These are phyloP conservation scores for Rissa tridactyla DNA, from an alignment of 2,113 vertebrate species.

Conservation along the genomic window DNA sequence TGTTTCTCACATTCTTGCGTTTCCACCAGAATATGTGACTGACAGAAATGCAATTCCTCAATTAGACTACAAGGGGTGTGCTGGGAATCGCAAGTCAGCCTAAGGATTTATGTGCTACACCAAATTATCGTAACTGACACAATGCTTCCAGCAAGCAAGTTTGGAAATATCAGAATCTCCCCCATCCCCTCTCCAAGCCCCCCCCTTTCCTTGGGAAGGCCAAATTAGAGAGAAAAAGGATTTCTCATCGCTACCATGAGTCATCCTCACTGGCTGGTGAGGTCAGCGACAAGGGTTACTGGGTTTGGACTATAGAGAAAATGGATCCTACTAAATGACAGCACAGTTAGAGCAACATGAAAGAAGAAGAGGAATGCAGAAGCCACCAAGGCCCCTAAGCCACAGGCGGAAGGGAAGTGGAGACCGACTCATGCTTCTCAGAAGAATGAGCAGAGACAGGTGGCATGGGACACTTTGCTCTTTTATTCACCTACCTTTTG, in stretches of 20 bases:
- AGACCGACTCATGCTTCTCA: background rate
- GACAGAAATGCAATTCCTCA: conserved; percentile 36
- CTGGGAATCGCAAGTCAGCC: conserved; percentile 16
- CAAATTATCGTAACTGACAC: conserved; percentile 40
- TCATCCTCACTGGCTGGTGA: conserved; percentile 55
- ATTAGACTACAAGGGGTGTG: conserved; percentile 24
- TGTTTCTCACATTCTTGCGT: conserved; percentile 58
- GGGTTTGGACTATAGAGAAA: background rate
- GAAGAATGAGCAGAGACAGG: background rate
- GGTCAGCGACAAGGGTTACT: conserved; percentile 15
- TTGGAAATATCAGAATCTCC: conserved; percentile 53
- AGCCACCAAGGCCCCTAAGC: background rate
- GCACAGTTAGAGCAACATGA: background rate
- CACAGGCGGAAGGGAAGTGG: background rate
- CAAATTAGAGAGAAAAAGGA: conserved; percentile 21
- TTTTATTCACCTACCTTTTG: background rate
- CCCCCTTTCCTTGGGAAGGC: background rate
- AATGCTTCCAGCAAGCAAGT: conserved; percentile 52
- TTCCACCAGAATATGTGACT: conserved; percentile 13
- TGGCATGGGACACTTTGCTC: background rate
- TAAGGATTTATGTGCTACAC: conserved; percentile 32
- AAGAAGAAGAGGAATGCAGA: conserved; percentile 15
- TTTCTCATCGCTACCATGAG: conserved; percentile 28
- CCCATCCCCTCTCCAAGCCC: background rate
- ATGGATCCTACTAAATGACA: background rate